Percentiles rank a stretch among this genome's conserved stretches.
phyloP scores from a whole-genome alignment of 2,113 vertebrate genomes.

The Oxyruncus cristatus region DNA sequence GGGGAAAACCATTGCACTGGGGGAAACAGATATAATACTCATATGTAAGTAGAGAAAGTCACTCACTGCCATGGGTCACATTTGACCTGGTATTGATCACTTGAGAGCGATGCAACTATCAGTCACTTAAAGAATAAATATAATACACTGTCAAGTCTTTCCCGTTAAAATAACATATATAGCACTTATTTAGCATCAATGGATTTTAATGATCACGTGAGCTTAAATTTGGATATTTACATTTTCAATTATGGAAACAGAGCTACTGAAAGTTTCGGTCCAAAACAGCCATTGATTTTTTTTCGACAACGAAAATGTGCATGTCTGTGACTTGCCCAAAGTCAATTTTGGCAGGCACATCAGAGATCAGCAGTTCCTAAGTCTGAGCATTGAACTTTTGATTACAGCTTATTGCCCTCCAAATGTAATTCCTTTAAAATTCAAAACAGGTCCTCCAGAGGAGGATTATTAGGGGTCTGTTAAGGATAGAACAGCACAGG shows the following conservation, averaged over 20 bases:
- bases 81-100: background rate
- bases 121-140: background rate
- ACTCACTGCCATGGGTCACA: background rate
- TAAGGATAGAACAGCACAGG: background rate
- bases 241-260: background rate
- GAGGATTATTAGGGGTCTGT: background rate
- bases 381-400: background rate
- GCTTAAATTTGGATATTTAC: background rate
- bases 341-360: background rate
- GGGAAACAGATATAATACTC: background rate
- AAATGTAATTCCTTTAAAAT: conserved; percentile 15
- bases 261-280: background rate
- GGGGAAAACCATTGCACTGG: background rate
- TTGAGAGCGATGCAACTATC: background rate
- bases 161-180: background rate
- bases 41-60: background rate
- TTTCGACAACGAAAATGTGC: background rate
- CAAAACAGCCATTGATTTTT: background rate
- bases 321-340: background rate
- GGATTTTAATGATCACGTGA: background rate
- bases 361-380: background rate
- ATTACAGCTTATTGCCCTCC: background rate
- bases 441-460: background rate
- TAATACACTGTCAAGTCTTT: background rate
- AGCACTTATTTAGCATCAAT: background rate